Percentiles rank a stretch among this genome's conserved stretches.
Evolutionary conservation across 2,888 invertebrate species (phyloP).

Genomic region (Punctoribates punctum): DNA sequence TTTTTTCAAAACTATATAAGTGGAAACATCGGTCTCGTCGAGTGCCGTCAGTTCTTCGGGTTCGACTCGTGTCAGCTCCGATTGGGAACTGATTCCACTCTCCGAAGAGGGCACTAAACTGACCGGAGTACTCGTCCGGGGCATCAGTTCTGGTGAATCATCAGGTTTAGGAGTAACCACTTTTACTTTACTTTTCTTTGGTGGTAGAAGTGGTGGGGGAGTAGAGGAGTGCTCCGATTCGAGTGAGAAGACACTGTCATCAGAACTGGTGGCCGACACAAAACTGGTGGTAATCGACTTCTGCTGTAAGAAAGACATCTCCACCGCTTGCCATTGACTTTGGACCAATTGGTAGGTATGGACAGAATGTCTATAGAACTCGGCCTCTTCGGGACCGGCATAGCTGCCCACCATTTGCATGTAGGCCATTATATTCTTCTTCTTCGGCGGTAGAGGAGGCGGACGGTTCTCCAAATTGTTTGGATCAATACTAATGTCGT

Average conservation of each 20-base stretch:
- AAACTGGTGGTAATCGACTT: slow-evolving; percentile 44
- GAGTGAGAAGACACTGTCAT: slow-evolving; percentile 14
- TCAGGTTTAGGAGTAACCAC: neutral
- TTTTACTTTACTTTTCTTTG: slow-evolving; percentile 5
- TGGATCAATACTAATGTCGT: neutral
- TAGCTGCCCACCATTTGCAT: slow-evolving; percentile 93
- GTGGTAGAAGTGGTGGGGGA: slow-evolving; percentile 29
- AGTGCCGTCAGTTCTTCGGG: slow-evolving; percentile 52
- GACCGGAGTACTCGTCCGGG: slow-evolving; percentile 37
- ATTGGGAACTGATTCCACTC: slow-evolving; percentile 40
- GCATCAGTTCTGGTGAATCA: neutral
- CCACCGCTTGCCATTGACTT: slow-evolving; percentile 57
- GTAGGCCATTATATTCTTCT: slow-evolving; percentile 68
- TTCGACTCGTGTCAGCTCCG: slow-evolving; percentile 25
- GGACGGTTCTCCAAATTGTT: slow-evolving; percentile 49
- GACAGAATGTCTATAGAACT: slow-evolving; percentile 80
- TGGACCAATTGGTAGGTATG: slow-evolving; percentile 69
- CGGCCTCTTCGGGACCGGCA: slow-evolving; percentile 66
- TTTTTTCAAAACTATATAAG: slow-evolving; percentile 73
- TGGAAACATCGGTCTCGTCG: slow-evolving; percentile 74
- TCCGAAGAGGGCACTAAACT: slow-evolving; percentile 19
- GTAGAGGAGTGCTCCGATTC: slow-evolving; percentile 17
- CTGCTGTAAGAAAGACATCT: slow-evolving; percentile 45
- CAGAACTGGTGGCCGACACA: slow-evolving; percentile 42
- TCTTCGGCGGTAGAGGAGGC: slow-evolving; percentile 87